Conservation (phyloP, 1,140 invertebrate species). For the Zaprionus inermis region DNA sequence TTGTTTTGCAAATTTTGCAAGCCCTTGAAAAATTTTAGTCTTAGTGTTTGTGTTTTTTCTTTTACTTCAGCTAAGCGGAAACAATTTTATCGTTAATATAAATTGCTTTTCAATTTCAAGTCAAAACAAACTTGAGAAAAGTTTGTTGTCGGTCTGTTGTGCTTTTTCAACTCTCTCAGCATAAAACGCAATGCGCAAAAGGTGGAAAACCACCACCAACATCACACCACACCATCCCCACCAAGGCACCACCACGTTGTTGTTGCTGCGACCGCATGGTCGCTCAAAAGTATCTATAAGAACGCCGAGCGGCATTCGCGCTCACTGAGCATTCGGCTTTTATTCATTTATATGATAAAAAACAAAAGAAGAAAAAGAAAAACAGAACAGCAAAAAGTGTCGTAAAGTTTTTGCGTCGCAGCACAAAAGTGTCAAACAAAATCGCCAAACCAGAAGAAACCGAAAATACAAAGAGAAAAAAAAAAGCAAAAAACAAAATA, state of each 20-base stretch:
- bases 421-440: conserved; percentile 37
- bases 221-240: conserved; percentile 7
- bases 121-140: conserved; percentile 29
- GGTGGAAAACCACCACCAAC: conserved; percentile 45
- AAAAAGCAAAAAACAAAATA: neutral
- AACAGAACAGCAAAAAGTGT: conserved; percentile 47
- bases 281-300: conserved; percentile 68
- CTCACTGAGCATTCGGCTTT: conserved; percentile 29
- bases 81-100: conserved; percentile 30
- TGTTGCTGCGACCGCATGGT: conserved; percentile 55
- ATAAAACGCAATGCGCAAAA: conserved; percentile 76
- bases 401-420: conserved; percentile 81
- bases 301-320: conserved; percentile 48
- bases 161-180: conserved; percentile 9
- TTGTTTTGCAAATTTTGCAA: conserved; percentile 48
- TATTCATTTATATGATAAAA: conserved; percentile 26
- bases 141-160: neutral
- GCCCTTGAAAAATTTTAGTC: conserved; percentile 45
- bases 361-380: conserved; percentile 37
- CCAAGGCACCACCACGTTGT: conserved; percentile 28
- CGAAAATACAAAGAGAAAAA: conserved; percentile 22
- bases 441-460: conserved; percentile 31
- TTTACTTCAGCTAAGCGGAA: conserved; percentile 34
- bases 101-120: conserved; percentile 31
- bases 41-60: conserved; percentile 13